A percentile compares a stretch with the other conserved stretches of the same genome.
phyloP scores from a whole-genome alignment of 1,140 invertebrate genomes.

The Aphis craccivora region DNA sequence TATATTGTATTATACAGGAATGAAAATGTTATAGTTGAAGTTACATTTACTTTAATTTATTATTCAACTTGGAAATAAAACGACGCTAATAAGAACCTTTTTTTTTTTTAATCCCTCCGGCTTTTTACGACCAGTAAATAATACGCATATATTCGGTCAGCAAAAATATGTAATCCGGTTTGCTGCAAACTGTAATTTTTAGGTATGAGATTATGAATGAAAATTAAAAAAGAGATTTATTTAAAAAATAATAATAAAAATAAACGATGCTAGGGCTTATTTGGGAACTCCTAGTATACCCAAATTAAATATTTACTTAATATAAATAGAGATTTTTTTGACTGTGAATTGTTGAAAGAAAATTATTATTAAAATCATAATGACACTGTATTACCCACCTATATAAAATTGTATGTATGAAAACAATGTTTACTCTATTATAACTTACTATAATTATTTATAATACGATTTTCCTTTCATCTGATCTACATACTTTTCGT shows the following conservation, averaged over 20 bases:
- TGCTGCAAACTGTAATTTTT: slow-evolving; percentile 33
- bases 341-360: background rate
- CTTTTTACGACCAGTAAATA: slow-evolving; percentile 22
- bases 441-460: background rate
- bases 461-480: no score
- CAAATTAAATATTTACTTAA: background rate
- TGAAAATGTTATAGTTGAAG: background rate
- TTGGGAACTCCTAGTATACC: background rate
- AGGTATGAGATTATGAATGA: slow-evolving; percentile 6
- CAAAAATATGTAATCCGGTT: slow-evolving; percentile 33
- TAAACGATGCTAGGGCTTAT: background rate
- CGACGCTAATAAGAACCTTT: slow-evolving; percentile 32
- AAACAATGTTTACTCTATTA: background rate
- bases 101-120: background rate
- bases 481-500: no score
- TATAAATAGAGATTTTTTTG: background rate
- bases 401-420: background rate
- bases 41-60: slow-evolving; percentile 25
- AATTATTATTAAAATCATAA: background rate
- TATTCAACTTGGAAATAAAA: slow-evolving; percentile 13
- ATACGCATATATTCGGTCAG: slow-evolving; percentile 23
- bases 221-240: background rate
- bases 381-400: background rate
- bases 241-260: background rate
- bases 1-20: background rate